Evolutionary conservation across 2,888 invertebrate genomes (phyloP).

Genomic region (Drosophila atroscutellata): DNA sequence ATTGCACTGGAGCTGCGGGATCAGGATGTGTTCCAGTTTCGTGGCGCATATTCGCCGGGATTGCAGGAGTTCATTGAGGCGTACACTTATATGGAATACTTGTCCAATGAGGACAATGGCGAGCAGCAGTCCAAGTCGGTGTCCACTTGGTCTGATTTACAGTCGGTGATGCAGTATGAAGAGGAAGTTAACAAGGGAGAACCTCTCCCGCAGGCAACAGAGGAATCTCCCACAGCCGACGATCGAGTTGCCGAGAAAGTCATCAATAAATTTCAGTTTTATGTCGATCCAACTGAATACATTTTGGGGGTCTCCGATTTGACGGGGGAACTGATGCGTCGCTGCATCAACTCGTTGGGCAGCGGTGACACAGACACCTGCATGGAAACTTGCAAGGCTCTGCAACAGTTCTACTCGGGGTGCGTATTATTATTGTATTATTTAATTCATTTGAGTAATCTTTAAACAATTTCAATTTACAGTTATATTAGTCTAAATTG

Average conservation of each 20-base stretch:
- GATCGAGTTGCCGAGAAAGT: slow-evolving; percentile 4
- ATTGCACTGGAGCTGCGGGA: slow-evolving; percentile 91
- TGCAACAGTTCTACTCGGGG: slow-evolving; percentile 86
- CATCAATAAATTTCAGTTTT: slow-evolving; percentile 61
- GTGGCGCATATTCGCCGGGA: slow-evolving; percentile 88
- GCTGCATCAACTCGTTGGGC: slow-evolving; percentile 93
- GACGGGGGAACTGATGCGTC: slow-evolving; percentile 96
- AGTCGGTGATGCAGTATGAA: slow-evolving; percentile 86
- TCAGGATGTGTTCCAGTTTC: slow-evolving; percentile 89
- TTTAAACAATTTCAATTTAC: slow-evolving; percentile 34
- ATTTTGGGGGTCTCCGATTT: slow-evolving; percentile 94
- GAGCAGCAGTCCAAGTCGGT: slow-evolving; percentile 85
- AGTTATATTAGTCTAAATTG: slow-evolving; percentile 85
- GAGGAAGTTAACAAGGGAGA: slow-evolving; percentile 26
- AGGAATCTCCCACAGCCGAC: slow-evolving; percentile 12
- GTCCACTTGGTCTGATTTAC: slow-evolving; percentile 87
- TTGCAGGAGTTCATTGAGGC: slow-evolving; percentile 95
- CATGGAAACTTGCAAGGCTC: slow-evolving; percentile 89
- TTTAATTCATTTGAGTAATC: background rate
- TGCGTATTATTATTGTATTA: slow-evolving; percentile 38
- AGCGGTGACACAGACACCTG: slow-evolving; percentile 91
- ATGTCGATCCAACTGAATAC: slow-evolving; percentile 86
- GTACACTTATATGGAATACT: slow-evolving; percentile 90
- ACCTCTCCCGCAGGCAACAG: slow-evolving; percentile 19
- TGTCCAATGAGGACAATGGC: slow-evolving; percentile 82